Evolutionary conservation across 2,113 vertebrate genomes (phyloP).

Genomic region (Nothoprocta perdicaria): DNA sequence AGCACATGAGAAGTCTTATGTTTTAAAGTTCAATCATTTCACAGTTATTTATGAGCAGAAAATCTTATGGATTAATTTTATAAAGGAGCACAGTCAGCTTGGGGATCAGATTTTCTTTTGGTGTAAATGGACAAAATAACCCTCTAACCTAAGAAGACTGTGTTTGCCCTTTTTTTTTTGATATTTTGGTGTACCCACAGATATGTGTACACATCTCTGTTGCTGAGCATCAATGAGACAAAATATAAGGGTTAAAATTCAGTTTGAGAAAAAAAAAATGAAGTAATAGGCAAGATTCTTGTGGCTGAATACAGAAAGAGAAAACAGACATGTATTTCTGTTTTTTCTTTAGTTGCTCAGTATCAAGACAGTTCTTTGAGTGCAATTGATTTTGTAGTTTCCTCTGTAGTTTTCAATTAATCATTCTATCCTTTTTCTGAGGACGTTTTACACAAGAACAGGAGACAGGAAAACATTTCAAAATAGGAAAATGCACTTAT

Average conservation of each 20-base stretch:
- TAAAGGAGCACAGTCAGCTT: neutral
- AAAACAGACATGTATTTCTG: neutral
- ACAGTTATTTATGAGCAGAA: conserved; percentile 53
- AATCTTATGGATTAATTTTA: conserved; percentile 49
- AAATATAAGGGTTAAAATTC: neutral
- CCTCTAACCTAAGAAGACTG: neutral
- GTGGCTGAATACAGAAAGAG: neutral
- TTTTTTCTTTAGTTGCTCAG: conserved; percentile 3
- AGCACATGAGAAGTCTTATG: conserved; percentile 42
- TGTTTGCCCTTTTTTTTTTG: neutral
- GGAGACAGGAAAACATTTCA: conserved; percentile 55
- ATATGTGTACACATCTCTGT: neutral
- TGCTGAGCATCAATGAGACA: neutral
- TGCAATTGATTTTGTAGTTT: conserved; percentile 69
- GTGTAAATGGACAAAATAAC: neutral
- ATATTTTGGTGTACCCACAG: neutral
- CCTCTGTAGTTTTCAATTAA: conserved; percentile 64
- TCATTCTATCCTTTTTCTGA: conserved; percentile 10
- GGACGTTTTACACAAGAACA: conserved; percentile 55
- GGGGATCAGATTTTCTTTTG: neutral
- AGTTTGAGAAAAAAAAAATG: neutral
- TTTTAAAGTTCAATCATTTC: conserved; percentile 63
- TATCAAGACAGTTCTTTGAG: conserved; percentile 51
- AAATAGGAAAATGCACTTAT: conserved; percentile 41
- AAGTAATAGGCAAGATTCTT: neutral